phyloP scores from a whole-genome alignment of 2,797 vertebrate species.

The Chromis chromis region DNA sequence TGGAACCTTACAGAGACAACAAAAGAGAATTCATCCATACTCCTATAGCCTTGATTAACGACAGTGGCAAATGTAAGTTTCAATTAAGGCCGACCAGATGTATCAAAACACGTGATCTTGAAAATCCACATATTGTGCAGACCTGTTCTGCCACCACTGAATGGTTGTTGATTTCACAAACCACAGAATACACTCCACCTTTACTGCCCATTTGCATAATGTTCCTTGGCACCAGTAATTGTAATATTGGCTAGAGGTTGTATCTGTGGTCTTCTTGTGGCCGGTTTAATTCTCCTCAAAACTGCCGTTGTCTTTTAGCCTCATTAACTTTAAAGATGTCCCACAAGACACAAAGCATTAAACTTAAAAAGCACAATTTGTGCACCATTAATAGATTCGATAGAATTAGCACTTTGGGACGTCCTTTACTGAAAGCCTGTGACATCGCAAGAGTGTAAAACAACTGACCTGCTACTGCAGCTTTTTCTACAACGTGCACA shows the following conservation, averaged over 20 bases:
- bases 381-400: neutral
- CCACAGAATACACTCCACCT: neutral
- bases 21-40: too few species aligned
- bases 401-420: neutral
- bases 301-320: too few species aligned
- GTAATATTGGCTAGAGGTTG: neutral
- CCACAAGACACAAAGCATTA: conserved; percentile 1
- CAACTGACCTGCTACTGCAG: neutral
- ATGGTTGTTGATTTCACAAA: too few species aligned
- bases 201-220: neutral
- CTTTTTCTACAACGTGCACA: neutral
- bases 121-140: neutral
- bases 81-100: neutral
- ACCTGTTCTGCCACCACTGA: neutral
- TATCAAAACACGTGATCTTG: neutral
- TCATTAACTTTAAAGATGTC: neutral
- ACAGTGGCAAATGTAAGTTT: neutral
- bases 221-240: neutral
- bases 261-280: neutral
- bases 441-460: neutral
- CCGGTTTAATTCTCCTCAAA: neutral
- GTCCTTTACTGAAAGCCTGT: neutral
- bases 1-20: neutral
- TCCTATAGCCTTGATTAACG: neutral
- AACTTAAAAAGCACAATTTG: conserved; percentile 5